These are phyloP conservation scores for Megamerina dolium DNA, from an alignment of 2,888 invertebrate species.

Conservation along the genomic window DNA sequence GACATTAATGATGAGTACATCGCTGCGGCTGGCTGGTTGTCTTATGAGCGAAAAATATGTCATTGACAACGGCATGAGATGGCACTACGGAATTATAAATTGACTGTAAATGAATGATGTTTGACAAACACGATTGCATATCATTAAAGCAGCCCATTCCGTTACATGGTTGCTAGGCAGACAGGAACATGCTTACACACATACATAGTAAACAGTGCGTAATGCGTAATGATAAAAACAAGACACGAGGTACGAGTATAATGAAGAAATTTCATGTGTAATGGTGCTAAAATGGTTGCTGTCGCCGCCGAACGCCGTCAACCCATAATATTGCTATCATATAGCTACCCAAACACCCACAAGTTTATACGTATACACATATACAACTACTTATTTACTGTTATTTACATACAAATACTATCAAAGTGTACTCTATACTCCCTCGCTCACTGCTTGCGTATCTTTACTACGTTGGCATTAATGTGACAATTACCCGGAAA, in stretches of 20 bases:
- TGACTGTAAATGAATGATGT: slow-evolving; percentile 20
- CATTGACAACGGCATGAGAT: background rate
- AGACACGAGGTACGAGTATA: background rate
- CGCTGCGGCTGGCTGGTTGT: background rate
- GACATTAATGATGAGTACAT: too few relatives aligned
- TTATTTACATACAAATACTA: too few relatives aligned
- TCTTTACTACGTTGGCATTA: too few relatives aligned
- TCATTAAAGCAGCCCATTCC: background rate
- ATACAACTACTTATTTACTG: background rate
- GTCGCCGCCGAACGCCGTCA: too few relatives aligned
- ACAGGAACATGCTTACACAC: background rate
- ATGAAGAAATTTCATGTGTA: slow-evolving; percentile 9
- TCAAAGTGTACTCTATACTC: too few relatives aligned
- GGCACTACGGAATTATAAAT: slow-evolving; percentile 13
- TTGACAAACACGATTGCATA: slow-evolving; percentile 12
- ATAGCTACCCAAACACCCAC: too few relatives aligned
- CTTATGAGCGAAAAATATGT: too few relatives aligned
- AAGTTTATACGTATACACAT: background rate
- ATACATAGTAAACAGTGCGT: background rate
- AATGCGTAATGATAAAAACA: too few relatives aligned
- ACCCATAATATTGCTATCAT: too few relatives aligned
- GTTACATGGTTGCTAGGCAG: background rate
- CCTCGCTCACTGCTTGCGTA: too few relatives aligned
- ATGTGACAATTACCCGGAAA: too few relatives aligned
- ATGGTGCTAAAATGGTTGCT: background rate